A percentile compares a stretch with the other conserved stretches of the same genome.
Evolutionary conservation across 2,888 invertebrate genomes (phyloP).

Genomic region (Erebia aethiops): DNA sequence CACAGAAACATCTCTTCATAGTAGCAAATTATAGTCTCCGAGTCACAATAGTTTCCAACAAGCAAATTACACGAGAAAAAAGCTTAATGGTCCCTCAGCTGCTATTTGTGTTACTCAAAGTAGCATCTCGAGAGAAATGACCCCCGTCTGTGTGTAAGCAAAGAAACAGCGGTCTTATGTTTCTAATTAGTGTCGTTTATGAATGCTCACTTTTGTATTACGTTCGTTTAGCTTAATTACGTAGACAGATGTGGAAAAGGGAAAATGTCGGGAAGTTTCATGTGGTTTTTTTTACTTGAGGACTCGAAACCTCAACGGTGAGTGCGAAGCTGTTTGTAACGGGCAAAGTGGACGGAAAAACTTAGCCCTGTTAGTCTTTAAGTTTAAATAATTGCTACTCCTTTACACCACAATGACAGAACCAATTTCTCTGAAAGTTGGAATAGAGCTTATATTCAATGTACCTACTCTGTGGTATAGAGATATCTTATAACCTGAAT

Average conservation of each 20-base stretch:
- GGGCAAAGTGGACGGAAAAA: no score
- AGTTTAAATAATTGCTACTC: no score
- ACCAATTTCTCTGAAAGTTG: no score
- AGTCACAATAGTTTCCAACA: neutral
- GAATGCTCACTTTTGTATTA: slow-evolving; percentile 27
- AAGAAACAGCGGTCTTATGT: slow-evolving; percentile 33
- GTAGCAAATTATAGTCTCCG: neutral
- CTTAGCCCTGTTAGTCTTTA: no score
- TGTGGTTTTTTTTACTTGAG: neutral
- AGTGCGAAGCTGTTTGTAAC: no score
- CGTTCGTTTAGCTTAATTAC: slow-evolving; percentile 20
- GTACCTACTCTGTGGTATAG: no score
- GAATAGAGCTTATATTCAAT: no score
- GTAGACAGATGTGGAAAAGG: slow-evolving; percentile 15
- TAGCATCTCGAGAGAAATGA: slow-evolving; percentile 28
- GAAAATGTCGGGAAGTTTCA: slow-evolving; percentile 16
- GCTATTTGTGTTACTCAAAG: slow-evolving; percentile 24
- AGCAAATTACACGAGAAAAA: slow-evolving; percentile 12
- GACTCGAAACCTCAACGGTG: no score
- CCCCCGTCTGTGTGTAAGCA: slow-evolving; percentile 25
- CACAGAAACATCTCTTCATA: no score
- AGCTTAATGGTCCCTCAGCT: slow-evolving; percentile 20
- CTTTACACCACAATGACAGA: no score
- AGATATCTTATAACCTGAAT: no score
- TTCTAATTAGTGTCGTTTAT: slow-evolving; percentile 36